These are phyloP conservation scores for Calliopum simillimum DNA, from an alignment of 2,888 invertebrate species.

Conservation along the genomic window DNA sequence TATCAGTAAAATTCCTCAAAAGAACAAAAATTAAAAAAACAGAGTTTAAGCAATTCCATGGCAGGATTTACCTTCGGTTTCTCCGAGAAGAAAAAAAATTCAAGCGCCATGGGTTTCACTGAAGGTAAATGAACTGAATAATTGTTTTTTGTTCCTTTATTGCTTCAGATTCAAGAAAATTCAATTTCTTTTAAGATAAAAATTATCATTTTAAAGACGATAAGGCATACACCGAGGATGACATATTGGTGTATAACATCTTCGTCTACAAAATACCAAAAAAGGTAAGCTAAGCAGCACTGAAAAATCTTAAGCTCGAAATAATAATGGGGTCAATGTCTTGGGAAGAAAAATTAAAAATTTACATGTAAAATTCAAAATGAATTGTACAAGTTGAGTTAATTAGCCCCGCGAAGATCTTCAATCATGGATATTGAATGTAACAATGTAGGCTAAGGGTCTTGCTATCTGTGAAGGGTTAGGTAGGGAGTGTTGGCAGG, in stretches of 20 bases:
- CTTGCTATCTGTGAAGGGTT: too few species aligned
- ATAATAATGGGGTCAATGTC: not conserved
- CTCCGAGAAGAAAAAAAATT: not conserved
- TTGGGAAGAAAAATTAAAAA: too few species aligned
- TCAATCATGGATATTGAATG: too few species aligned
- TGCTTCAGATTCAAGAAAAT: not conserved
- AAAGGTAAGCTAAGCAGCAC: slow-evolving; percentile 35
- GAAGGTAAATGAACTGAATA: not conserved
- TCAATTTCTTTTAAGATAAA: slow-evolving; percentile 4
- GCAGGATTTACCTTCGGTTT: not conserved
- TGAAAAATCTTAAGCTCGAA: not conserved
- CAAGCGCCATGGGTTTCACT: not conserved
- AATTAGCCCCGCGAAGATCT: too few species aligned
- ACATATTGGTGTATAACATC: slow-evolving; percentile 40
- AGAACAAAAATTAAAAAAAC: slow-evolving; percentile 9
- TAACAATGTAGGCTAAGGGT: too few species aligned
- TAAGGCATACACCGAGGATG: slow-evolving; percentile 40
- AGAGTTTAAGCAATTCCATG: not conserved
- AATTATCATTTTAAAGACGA: slow-evolving; percentile 16
- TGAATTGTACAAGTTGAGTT: too few species aligned
- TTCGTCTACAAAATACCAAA: slow-evolving; percentile 40
- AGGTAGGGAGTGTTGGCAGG: too few species aligned
- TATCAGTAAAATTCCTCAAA: not conserved
- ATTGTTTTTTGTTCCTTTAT: too few species aligned
- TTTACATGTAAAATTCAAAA: too few species aligned